phyloP scores from a whole-genome alignment of 2,888 invertebrate genomes.

The Gryllus longicercus region DNA sequence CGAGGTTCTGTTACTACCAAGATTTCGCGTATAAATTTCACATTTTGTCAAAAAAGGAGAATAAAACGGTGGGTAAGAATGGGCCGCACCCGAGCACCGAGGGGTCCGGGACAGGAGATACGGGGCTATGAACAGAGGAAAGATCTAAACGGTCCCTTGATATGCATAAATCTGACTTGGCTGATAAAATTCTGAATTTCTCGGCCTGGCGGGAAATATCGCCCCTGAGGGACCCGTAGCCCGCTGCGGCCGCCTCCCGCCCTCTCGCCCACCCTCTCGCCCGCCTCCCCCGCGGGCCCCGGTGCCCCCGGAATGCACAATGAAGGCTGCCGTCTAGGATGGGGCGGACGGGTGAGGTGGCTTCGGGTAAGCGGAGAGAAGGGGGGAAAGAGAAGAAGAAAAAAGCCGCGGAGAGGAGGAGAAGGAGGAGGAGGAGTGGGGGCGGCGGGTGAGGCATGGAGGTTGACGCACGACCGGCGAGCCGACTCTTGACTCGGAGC shows the following conservation, averaged over 20 bases:
- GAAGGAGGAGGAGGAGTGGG: not conserved
- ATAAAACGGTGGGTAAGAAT: not conserved
- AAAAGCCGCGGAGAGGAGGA: not conserved
- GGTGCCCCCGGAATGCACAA: conserved; percentile 2
- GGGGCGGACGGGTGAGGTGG: not conserved
- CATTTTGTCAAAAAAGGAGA: conserved; percentile 30
- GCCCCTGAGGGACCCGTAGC: conserved; percentile 27
- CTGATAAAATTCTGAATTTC: conserved; percentile 33
- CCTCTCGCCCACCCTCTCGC: too few species aligned
- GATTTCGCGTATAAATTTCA: conserved; percentile 31
- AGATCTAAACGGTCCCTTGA: conserved; percentile 33
- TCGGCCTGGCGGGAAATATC: conserved; percentile 30
- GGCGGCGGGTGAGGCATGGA: not conserved
- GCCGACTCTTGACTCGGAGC: not conserved
- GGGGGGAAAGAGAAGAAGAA: not conserved
- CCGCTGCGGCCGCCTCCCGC: conserved; percentile 19
- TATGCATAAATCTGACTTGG: conserved; percentile 33
- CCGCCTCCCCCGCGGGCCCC: not conserved
- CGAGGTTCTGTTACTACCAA: conserved; percentile 20
- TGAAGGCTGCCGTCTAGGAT: not conserved
- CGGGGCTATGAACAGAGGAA: conserved; percentile 26
- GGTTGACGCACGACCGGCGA: not conserved
- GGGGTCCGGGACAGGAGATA: conserved; percentile 19
- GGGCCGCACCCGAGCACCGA: conserved; percentile 6
- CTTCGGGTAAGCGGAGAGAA: not conserved